phyloP scores from a whole-genome alignment of 1,140 invertebrate genomes.

The Trissolcus basalis region DNA sequence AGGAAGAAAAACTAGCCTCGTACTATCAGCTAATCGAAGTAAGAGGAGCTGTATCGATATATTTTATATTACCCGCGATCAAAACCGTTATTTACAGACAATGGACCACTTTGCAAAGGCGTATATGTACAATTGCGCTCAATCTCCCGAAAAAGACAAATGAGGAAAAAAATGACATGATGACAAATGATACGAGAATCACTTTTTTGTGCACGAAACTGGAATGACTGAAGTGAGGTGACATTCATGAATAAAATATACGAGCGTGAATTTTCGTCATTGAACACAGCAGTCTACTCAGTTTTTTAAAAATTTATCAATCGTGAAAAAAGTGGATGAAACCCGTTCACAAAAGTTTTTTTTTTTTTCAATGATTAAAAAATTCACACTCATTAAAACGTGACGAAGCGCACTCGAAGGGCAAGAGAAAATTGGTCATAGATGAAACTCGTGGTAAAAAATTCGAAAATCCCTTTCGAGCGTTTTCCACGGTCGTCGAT shows the following conservation, averaged over 20 bases:
- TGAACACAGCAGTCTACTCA: too few relatives aligned
- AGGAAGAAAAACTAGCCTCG: slow-evolving; percentile 27
- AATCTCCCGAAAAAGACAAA: slow-evolving; percentile 12
- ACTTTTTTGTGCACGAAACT: slow-evolving; percentile 26
- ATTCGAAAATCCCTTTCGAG: too few relatives aligned
- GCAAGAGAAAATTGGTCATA: too few relatives aligned
- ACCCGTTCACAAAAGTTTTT: too few relatives aligned
- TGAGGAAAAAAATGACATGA: not conserved
- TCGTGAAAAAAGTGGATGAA: too few relatives aligned
- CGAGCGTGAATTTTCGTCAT: slow-evolving; percentile 2
- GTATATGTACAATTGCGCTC: slow-evolving; percentile 3
- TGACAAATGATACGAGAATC: too few relatives aligned
- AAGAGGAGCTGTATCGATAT: slow-evolving; percentile 33
- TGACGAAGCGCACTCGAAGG: too few relatives aligned
- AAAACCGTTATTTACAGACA: slow-evolving; percentile 25
- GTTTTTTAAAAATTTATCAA: too few relatives aligned
- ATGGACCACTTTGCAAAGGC: slow-evolving; percentile 22
- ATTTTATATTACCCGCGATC: slow-evolving; percentile 40
- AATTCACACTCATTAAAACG: too few relatives aligned
- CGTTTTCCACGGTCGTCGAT: too few relatives aligned
- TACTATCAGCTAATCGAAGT: slow-evolving; percentile 31
- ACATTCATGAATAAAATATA: not conserved
- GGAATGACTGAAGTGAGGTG: slow-evolving; percentile 30
- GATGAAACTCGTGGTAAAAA: too few relatives aligned
- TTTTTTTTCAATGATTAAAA: too few relatives aligned